These are phyloP conservation scores for Poeciliopsis prolifica DNA, from an alignment of 2,113 vertebrate genomes.

Conservation along the genomic window DNA sequence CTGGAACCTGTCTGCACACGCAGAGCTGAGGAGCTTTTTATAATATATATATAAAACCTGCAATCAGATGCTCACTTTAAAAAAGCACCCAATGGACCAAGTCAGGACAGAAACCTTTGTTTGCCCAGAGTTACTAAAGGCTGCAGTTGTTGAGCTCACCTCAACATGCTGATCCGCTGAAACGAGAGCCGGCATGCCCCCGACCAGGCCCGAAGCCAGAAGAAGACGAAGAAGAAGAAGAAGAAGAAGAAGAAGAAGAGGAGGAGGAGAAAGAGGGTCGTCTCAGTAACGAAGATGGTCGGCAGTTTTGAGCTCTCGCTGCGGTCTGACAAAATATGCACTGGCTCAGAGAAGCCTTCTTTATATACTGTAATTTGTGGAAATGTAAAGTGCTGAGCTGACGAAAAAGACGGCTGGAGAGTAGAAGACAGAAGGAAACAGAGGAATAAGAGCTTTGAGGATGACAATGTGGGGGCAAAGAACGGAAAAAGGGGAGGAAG, in stretches of 20 bases:
- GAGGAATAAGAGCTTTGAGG: slow-evolving; percentile 18
- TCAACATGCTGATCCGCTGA: slow-evolving; percentile 33
- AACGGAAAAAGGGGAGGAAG: slow-evolving; percentile 37
- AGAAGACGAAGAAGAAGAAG: slow-evolving; percentile 1
- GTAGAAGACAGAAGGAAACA: slow-evolving; percentile 23
- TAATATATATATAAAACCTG: slow-evolving; percentile 33
- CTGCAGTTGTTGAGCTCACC: slow-evolving; percentile 35
- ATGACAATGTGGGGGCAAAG: slow-evolving; percentile 47
- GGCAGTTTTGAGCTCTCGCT: slow-evolving; percentile 62
- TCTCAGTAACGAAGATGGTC: slow-evolving; percentile 48
- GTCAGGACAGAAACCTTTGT: slow-evolving; percentile 19
- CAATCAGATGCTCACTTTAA: slow-evolving; percentile 29
- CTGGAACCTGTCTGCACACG: slow-evolving; percentile 63
- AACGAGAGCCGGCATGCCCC: slow-evolving; percentile 36
- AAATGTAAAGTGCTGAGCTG: slow-evolving; percentile 62
- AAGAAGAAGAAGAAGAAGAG: slow-evolving; percentile 8
- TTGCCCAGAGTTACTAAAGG: slow-evolving; percentile 12
- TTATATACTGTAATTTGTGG: slow-evolving; percentile 67
- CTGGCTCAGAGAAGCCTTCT: slow-evolving; percentile 46
- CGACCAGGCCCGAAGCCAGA: slow-evolving; percentile 16
- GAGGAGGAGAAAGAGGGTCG: slow-evolving; percentile 24
- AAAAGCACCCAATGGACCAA: slow-evolving; percentile 9
- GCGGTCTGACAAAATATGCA: slow-evolving; percentile 63
- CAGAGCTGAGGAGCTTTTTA: slow-evolving; percentile 40
- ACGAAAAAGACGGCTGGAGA: slow-evolving; percentile 45